These are phyloP conservation scores for Holcopasites calliopsidis DNA, from an alignment of 1,140 invertebrate genomes.

Conservation along the genomic window DNA sequence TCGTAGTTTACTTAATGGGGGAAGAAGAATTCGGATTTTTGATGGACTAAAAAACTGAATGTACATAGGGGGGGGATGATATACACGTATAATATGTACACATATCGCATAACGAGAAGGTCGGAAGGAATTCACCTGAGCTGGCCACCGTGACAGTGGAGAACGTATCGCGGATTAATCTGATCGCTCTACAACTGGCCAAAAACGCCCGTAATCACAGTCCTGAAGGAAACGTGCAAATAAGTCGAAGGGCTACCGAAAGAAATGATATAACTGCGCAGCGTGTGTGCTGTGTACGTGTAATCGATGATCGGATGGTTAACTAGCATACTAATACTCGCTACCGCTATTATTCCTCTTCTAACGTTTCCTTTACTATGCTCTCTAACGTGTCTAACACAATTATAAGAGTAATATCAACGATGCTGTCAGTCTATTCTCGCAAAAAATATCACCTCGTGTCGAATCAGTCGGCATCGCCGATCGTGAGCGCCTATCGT, in stretches of 20 bases:
- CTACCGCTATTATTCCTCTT: constrained; percentile 55
- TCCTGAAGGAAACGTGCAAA: constrained; percentile 33
- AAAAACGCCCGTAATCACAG: constrained; percentile 35
- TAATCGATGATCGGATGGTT: constrained; percentile 43
- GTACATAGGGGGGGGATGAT: constrained; percentile 4
- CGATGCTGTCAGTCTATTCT: constrained; percentile 71
- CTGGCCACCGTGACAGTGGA: constrained; percentile 14
- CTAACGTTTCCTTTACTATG: constrained; percentile 60
- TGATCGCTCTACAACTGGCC: constrained; percentile 34
- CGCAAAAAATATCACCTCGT: constrained; percentile 66
- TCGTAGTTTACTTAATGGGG: neutral
- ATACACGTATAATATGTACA: constrained; percentile 46
- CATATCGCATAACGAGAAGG: no score
- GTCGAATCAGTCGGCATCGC: no score
- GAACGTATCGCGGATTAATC: constrained; percentile 27
- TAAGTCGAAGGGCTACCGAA: constrained; percentile 31
- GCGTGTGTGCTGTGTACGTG: no score
- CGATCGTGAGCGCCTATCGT: no score
- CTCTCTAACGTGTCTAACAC: constrained; percentile 65
- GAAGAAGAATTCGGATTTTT: constrained; percentile 42
- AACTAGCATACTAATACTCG: constrained; percentile 43
- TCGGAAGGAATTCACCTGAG: constrained; percentile 39
- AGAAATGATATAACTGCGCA: constrained; percentile 28
- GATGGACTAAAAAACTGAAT: constrained; percentile 54
- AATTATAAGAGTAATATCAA: constrained; percentile 60